phyloP scores from a whole-genome alignment of 2,113 vertebrate genomes.

The Mirounga angustirostris region DNA sequence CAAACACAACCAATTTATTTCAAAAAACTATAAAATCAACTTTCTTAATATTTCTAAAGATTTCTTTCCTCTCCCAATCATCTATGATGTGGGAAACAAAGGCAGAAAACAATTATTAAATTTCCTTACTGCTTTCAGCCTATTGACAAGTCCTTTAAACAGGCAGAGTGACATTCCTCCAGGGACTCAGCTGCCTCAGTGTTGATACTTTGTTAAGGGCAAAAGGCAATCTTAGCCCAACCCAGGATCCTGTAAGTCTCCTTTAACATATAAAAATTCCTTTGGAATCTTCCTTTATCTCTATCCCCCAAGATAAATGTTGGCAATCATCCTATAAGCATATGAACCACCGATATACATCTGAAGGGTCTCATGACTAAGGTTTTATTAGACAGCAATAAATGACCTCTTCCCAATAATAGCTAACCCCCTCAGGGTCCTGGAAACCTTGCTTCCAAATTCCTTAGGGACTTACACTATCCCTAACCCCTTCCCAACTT shows the following conservation, averaged over 20 bases:
- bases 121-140: not conserved
- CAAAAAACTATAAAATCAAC: not conserved
- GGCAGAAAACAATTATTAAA: not conserved
- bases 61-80: not conserved
- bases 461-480: not conserved
- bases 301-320: not conserved
- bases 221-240: not conserved
- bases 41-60: not conserved
- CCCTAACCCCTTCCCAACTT: not conserved
- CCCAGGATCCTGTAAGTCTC: not conserved
- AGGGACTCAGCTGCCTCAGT: not conserved
- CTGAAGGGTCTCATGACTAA: not conserved
- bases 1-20: not conserved
- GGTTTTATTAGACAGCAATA: not conserved
- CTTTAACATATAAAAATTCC: not conserved
- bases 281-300: not conserved
- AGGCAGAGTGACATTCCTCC: not conserved
- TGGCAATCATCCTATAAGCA: not conserved
- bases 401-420: not conserved
- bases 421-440: not conserved
- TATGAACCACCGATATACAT: not conserved
- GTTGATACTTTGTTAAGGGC: not conserved
- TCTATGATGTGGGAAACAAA: not conserved
- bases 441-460: not conserved
- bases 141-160: not conserved